A percentile compares a stretch with the other conserved stretches of the same genome.
Evolutionary conservation across 2,888 invertebrate species (phyloP).

Genomic region (Nineta flava): DNA sequence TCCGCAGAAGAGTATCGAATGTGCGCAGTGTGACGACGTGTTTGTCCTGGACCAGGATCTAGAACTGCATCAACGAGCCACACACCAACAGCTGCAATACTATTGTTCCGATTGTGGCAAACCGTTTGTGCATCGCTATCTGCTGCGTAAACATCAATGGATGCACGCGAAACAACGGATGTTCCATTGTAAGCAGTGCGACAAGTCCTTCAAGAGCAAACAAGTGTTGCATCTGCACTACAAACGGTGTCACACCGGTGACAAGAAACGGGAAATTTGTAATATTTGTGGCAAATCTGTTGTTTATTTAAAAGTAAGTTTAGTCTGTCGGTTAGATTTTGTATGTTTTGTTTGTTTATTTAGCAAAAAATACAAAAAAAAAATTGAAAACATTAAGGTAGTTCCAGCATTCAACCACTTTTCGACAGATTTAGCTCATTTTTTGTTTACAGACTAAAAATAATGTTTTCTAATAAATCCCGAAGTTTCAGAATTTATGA

Average conservation of each 20-base stretch:
- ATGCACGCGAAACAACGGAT: not conserved
- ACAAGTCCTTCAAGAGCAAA: slow-evolving; percentile 1
- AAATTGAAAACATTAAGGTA: too few relatives aligned
- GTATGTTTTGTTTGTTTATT: too few relatives aligned
- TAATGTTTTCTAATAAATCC: too few relatives aligned
- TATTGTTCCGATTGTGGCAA: not conserved
- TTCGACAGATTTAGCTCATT: too few relatives aligned
- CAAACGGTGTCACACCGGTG: not conserved
- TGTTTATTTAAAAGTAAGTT: not conserved
- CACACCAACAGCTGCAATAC: not conserved
- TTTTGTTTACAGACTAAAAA: too few relatives aligned
- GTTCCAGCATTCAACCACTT: too few relatives aligned
- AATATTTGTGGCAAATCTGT: slow-evolving; percentile 4
- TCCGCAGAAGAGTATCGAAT: not conserved
- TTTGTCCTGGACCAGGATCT: not conserved
- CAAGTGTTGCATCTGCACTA: not conserved
- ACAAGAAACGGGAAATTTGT: not conserved
- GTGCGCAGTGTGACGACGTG: not conserved
- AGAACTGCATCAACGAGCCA: not conserved
- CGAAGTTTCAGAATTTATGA: too few relatives aligned
- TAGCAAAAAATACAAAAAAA: too few relatives aligned
- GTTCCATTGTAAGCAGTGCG: slow-evolving; percentile 1
- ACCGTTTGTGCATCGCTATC: not conserved
- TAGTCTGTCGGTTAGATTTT: not conserved
- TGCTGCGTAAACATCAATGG: not conserved